Conservation (phyloP, 2,113 vertebrate genomes). For the Ceratotherium simum region DNA sequence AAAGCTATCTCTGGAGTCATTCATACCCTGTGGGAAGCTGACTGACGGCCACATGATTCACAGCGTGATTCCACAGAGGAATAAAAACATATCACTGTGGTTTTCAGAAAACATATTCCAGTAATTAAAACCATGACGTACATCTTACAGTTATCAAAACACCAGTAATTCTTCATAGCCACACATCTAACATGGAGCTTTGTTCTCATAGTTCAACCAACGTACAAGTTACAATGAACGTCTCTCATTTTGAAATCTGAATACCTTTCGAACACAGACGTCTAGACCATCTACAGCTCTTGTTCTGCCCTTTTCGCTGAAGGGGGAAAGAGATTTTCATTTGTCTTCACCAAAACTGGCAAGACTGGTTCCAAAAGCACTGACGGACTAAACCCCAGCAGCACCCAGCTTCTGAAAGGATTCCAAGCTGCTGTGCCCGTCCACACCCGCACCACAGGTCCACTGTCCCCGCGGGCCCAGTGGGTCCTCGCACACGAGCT, state of each 20-base stretch:
- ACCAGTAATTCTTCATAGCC: neutral
- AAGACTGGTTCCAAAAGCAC: neutral
- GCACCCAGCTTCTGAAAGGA: neutral
- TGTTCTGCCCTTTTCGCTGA: neutral
- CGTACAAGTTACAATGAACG: neutral
- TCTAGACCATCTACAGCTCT: neutral
- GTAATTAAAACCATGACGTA: neutral
- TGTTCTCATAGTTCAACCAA: neutral
- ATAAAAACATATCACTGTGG: neutral
- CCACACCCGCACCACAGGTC: neutral
- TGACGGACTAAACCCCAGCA: neutral
- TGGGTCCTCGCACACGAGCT: rapidly evolving
- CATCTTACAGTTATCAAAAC: neutral
- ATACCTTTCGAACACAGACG: neutral
- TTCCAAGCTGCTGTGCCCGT: neutral
- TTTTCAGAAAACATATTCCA: neutral
- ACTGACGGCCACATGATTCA: neutral
- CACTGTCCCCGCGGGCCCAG: neutral
- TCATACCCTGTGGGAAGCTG: neutral
- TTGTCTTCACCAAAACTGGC: neutral
- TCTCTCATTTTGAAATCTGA: neutral
- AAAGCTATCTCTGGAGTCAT: neutral
- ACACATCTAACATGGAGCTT: neutral
- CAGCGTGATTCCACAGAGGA: neutral
- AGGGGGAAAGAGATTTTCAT: neutral